A percentile compares a stretch with the other conserved stretches of the same genome.
Conservation (phyloP, 2,888 invertebrate genomes). For the Crepidodera aurea region DNA sequence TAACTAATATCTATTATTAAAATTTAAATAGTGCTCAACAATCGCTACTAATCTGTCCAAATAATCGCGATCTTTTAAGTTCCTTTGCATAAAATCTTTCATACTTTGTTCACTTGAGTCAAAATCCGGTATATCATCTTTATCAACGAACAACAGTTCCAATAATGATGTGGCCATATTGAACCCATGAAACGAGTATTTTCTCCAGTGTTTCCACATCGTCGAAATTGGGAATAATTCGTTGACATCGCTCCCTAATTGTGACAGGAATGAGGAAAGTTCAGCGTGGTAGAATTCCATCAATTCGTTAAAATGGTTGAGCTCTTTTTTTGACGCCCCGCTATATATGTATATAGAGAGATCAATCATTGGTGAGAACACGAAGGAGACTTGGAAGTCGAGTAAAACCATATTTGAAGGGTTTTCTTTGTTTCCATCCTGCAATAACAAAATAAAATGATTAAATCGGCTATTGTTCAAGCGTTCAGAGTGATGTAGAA, state of each 20-base stretch:
- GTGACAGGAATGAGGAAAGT: conserved; percentile 42
- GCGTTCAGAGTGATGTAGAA: no score
- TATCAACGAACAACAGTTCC: neutral
- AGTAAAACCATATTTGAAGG: conserved; percentile 41
- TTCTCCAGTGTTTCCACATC: conserved; percentile 48
- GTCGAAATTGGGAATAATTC: neutral
- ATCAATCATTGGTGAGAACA: conserved; percentile 47
- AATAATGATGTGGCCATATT: neutral
- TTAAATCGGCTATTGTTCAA: no score
- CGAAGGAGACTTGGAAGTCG: conserved; percentile 47
- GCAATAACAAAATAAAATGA: no score
- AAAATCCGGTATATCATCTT: neutral
- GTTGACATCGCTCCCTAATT: conserved; percentile 47
- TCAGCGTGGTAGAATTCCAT: conserved; percentile 50
- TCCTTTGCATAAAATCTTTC: no score
- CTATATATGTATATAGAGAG: conserved; percentile 50
- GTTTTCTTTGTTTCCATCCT: conserved; percentile 23
- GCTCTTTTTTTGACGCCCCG: conserved; percentile 30
- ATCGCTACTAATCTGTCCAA: no score
- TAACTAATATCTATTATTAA: no score
- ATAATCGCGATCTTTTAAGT: no score
- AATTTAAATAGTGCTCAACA: no score
- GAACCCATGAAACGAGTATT: conserved; percentile 39
- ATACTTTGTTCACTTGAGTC: no score
- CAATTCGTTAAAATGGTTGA: neutral